Percentiles rank a stretch among this genome's conserved stretches.
phyloP scores from a whole-genome alignment of 2,797 vertebrate species.

The Gambusia yucatana region DNA sequence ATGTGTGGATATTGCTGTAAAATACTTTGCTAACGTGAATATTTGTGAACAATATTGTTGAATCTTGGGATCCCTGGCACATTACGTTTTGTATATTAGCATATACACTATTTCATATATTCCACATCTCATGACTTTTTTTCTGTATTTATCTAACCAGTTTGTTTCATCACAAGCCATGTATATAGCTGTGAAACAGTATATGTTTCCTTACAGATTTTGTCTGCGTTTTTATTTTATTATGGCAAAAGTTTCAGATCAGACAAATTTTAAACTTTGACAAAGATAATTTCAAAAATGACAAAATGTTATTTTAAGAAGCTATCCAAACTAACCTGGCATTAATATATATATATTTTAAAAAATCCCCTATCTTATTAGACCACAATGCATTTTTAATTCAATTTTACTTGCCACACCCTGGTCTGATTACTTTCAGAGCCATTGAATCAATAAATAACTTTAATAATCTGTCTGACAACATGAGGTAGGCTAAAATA shows the following conservation, averaged over 20 bases:
- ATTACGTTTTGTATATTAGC: constrained; percentile 83
- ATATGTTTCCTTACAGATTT: background rate
- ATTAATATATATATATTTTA: background rate
- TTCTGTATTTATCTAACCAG: constrained; percentile 51
- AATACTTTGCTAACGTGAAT: constrained; percentile 87
- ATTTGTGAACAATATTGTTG: constrained; percentile 84
- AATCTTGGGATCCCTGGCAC: constrained; percentile 81
- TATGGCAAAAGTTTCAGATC: background rate
- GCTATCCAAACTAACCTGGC: background rate
- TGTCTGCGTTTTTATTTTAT: background rate
- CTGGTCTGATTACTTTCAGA: background rate
- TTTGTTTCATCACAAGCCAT: constrained; percentile 65
- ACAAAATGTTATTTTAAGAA: background rate
- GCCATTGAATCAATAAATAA: background rate
- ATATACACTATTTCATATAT: constrained; percentile 79
- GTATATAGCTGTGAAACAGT: constrained; percentile 52
- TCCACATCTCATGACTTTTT: constrained; percentile 73
- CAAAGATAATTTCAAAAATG: background rate
- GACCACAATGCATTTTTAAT: background rate
- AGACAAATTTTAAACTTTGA: background rate
- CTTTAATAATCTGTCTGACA: background rate
- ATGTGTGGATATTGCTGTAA: constrained; percentile 86
- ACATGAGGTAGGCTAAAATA: background rate
- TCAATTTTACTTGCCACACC: background rate
- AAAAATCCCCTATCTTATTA: background rate